Percentiles rank a stretch among this genome's conserved stretches.
Conservation (phyloP, 2,797 vertebrate species). For the Takifugu ocellatus region DNA sequence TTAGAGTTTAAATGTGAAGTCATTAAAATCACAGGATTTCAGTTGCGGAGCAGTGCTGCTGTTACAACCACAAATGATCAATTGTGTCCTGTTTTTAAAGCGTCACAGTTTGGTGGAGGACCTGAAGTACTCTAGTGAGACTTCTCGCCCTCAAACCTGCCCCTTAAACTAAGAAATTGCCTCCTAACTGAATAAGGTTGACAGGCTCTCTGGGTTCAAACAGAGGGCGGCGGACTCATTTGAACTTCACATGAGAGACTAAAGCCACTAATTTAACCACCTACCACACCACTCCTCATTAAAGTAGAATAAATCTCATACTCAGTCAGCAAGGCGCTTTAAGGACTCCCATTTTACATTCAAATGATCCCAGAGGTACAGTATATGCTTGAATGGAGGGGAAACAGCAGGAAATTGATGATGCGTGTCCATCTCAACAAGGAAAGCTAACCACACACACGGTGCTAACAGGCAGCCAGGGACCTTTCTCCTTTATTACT, state of each 20-base stretch:
- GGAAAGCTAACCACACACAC: background rate
- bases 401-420: background rate
- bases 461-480: background rate
- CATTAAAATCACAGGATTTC: too few relatives aligned
- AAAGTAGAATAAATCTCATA: conserved; percentile 21
- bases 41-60: background rate
- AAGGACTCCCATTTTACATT: background rate
- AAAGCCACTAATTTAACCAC: conserved; percentile 18
- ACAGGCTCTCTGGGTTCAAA: conserved; percentile 4
- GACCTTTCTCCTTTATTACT: background rate
- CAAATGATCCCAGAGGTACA: conserved; percentile 7
- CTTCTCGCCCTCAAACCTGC: too few relatives aligned
- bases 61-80: background rate
- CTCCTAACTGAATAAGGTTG: conserved; percentile 2
- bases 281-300: conserved; percentile 13
- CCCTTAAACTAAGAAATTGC: background rate
- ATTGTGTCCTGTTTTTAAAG: background rate
- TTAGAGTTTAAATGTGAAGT: too few relatives aligned
- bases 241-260: conserved; percentile 17
- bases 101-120: background rate
- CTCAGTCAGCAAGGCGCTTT: conserved; percentile 4
- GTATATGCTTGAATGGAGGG: background rate
- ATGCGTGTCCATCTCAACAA: conserved; percentile 5
- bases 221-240: conserved; percentile 20
- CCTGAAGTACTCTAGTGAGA: background rate